A percentile compares a stretch with the other conserved stretches of the same genome.
phyloP scores from a whole-genome alignment of 2,113 vertebrate genomes.

The Gallinago jamesoni region DNA sequence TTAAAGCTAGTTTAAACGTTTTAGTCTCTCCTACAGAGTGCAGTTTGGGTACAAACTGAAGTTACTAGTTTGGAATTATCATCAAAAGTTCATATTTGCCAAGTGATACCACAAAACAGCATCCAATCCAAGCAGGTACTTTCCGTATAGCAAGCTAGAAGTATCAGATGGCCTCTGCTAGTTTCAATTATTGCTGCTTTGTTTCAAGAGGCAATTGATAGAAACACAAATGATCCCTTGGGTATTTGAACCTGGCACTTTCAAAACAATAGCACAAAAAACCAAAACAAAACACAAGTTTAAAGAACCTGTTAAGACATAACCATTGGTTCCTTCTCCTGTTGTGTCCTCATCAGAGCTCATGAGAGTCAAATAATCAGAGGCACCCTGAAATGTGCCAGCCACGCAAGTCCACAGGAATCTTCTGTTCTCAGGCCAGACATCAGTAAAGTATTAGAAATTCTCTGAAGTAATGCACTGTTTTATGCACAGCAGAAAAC shows the following conservation, averaged over 20 bases:
- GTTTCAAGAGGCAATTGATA: neutral
- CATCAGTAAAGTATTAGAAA: neutral
- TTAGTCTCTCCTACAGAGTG: neutral
- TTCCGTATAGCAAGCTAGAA: neutral
- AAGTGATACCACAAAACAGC: neutral
- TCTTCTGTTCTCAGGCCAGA: neutral
- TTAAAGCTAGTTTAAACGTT: neutral
- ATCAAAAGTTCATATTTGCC: neutral
- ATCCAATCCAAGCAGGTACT: neutral
- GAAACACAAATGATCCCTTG: neutral
- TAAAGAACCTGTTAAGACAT: neutral
- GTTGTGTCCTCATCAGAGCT: neutral
- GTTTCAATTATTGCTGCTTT: neutral
- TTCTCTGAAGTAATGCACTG: neutral
- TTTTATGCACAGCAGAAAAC: neutral
- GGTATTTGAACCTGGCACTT: neutral
- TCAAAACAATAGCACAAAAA: neutral
- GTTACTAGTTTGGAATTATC: neutral
- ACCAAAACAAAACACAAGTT: too few species aligned
- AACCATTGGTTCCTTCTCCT: neutral
- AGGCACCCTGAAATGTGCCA: neutral
- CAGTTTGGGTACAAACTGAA: too few species aligned
- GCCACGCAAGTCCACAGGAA: accelerated
- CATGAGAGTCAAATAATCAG: neutral
- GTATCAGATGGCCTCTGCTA: neutral